Evolutionary conservation across 64 coral and sea anemone genomes (phyloP).

Genomic region (Pachyseris speciosa): DNA sequence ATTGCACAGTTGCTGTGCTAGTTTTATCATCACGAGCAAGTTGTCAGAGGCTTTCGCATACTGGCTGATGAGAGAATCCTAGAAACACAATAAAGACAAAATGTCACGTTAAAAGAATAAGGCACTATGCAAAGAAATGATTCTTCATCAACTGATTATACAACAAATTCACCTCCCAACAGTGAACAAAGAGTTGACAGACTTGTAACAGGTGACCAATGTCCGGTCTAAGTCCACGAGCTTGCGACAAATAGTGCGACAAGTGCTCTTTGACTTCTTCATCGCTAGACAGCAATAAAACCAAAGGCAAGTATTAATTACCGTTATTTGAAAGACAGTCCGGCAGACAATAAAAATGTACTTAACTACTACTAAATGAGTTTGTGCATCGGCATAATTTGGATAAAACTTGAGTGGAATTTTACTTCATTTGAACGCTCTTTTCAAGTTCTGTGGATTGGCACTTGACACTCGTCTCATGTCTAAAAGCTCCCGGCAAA

Average conservation of each 20-base stretch:
- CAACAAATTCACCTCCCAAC: conserved; percentile 40
- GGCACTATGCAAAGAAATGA: background rate
- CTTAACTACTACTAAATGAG: too few relatives aligned
- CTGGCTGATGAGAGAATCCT: conserved; percentile 36
- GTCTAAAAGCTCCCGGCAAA: too few relatives aligned
- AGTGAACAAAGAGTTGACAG: conserved; percentile 60
- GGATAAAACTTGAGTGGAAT: too few relatives aligned
- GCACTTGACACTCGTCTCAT: too few relatives aligned
- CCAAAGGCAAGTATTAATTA: background rate
- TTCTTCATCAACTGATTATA: background rate
- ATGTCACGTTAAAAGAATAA: conserved; percentile 19
- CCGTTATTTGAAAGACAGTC: too few relatives aligned
- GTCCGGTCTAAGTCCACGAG: conserved; percentile 42
- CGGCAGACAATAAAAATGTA: too few relatives aligned
- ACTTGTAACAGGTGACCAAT: conserved; percentile 51
- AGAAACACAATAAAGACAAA: background rate
- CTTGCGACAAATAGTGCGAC: conserved; percentile 54
- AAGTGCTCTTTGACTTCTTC: conserved; percentile 39
- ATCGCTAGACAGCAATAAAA: background rate
- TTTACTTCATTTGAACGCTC: too few relatives aligned
- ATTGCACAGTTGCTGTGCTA: background rate
- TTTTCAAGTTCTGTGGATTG: too few relatives aligned
- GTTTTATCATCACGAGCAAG: conserved; percentile 29
- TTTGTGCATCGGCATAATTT: too few relatives aligned
- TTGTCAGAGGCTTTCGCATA: conserved; percentile 1